phyloP scores from a whole-genome alignment of 2,113 vertebrate species.

The Lophochroa leadbeateri region DNA sequence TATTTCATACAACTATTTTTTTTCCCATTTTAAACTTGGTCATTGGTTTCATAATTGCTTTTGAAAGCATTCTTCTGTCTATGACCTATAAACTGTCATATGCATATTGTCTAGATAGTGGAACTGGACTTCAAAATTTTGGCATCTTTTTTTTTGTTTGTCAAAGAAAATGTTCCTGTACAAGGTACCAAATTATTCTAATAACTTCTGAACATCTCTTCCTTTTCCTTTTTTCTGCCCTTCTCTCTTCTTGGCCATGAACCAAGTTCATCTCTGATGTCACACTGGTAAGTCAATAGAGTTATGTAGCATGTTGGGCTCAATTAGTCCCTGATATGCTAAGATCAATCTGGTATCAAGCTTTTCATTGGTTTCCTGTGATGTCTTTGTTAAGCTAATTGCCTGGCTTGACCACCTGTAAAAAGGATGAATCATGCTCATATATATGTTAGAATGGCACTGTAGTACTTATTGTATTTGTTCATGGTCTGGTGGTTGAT shows the following conservation, averaged over 20 bases:
- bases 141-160: neutral
- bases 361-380: neutral
- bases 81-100: neutral
- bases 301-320: neutral
- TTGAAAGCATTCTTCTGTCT: neutral
- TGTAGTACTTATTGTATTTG: neutral
- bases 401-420: neutral
- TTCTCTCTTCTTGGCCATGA: neutral
- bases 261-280: neutral
- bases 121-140: neutral
- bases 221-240: neutral
- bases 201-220: neutral
- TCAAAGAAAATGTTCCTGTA: neutral
- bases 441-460: neutral
- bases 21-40: neutral
- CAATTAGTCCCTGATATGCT: neutral
- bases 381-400: neutral
- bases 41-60: neutral
- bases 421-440: neutral
- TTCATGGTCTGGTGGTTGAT: neutral
- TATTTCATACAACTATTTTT: neutral
- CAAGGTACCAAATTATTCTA: neutral
- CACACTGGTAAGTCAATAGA: neutral
- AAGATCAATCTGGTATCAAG: neutral
- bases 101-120: neutral